Evolutionary conservation across 2,797 vertebrate species (phyloP).

Genomic region (Chrosomus eos): DNA sequence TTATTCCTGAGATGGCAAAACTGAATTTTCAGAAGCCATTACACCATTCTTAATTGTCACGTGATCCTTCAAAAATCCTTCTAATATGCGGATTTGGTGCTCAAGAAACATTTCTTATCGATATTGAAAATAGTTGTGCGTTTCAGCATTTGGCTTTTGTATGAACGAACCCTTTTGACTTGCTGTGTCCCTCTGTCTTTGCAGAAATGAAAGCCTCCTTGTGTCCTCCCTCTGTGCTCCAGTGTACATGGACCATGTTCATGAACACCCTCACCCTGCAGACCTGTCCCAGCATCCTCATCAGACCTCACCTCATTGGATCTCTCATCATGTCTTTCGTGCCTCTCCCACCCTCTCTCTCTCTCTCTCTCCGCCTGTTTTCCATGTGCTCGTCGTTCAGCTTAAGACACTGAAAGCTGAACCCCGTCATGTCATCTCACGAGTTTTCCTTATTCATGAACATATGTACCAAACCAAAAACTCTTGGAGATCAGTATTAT

Average conservation of each 20-base stretch:
- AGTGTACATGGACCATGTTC: slow-evolving; percentile 69
- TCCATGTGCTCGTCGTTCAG: slow-evolving; percentile 12
- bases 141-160: neutral
- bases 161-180: slow-evolving; percentile 48
- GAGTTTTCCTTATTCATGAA: slow-evolving; percentile 28
- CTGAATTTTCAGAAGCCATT: neutral
- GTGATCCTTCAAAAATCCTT: neutral
- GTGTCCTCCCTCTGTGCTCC: slow-evolving; percentile 70
- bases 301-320: slow-evolving; percentile 56
- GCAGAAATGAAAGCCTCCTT: slow-evolving; percentile 80
- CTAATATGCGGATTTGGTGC: neutral
- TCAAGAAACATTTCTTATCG: neutral
- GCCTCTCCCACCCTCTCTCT: slow-evolving; percentile 36
- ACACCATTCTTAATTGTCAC: neutral
- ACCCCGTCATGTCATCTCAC: slow-evolving; percentile 33
- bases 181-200: slow-evolving; percentile 72
- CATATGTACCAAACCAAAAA: slow-evolving; percentile 22
- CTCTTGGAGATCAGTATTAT: slow-evolving; percentile 30
- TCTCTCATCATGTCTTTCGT: slow-evolving; percentile 61
- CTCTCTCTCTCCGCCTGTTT: neutral
- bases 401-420: slow-evolving; percentile 47
- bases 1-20: too few species aligned
- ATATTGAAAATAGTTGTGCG: neutral
- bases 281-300: slow-evolving; percentile 70
- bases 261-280: slow-evolving; percentile 48